A percentile compares a stretch with the other conserved stretches of the same genome.
Conservation (phyloP, 2,797 vertebrate genomes). For the Coilia nasus region DNA sequence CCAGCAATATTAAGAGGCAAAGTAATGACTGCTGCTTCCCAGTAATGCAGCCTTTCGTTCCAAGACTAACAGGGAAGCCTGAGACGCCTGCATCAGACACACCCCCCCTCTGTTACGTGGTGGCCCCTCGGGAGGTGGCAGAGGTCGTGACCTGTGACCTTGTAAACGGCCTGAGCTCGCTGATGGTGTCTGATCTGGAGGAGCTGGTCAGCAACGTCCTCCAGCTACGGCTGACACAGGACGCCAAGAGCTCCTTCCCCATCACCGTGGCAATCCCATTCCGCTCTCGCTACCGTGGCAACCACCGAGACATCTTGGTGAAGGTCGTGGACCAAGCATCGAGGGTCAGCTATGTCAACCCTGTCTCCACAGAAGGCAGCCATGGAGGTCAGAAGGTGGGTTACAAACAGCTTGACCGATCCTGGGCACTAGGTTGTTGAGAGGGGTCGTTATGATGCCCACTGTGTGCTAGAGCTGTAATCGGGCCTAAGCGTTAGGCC, state of each 20-base stretch:
- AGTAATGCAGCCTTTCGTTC: conserved; percentile 33
- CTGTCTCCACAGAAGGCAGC: conserved; percentile 73
- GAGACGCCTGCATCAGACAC: conserved; percentile 38
- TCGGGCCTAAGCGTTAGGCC: no score
- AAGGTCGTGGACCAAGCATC: conserved; percentile 77
- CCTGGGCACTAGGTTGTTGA: background rate
- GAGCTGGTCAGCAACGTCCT: conserved; percentile 87
- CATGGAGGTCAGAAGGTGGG: conserved; percentile 52
- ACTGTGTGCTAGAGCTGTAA: background rate
- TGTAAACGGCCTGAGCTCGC: conserved; percentile 75
- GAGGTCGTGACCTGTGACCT: conserved; percentile 72
- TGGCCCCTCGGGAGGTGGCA: conserved; percentile 64
- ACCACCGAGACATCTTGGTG: conserved; percentile 81
- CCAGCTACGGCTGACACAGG: conserved; percentile 62
- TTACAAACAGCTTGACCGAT: no score
- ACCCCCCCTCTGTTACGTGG: conserved; percentile 74
- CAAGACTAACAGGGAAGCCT: conserved; percentile 65
- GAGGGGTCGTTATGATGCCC: background rate
- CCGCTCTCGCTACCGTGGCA: conserved; percentile 73
- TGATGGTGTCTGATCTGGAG: conserved; percentile 82
- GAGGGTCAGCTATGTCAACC: conserved; percentile 78
- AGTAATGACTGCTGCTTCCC: no score
- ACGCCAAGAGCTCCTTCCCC: conserved; percentile 72
- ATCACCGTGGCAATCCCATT: conserved; percentile 80
- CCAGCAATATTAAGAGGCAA: no score